A percentile compares a stretch with the other conserved stretches of the same genome.
These are phyloP conservation scores for Paraescarpia echinospica DNA, from an alignment of 1,140 invertebrate species.

Conservation along the genomic window DNA sequence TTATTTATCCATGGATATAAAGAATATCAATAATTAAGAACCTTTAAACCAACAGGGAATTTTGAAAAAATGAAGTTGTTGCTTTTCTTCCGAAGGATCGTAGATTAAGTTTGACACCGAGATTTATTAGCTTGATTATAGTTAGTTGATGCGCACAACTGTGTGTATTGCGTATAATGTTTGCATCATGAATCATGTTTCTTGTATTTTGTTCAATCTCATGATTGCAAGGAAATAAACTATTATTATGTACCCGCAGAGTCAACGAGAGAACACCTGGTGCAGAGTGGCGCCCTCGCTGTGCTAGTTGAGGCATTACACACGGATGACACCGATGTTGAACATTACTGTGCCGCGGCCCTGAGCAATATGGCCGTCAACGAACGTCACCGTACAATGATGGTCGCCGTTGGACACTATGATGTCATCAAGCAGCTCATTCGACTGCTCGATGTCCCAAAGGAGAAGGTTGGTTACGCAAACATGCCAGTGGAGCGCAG, in stretches of 20 bases:
- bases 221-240: too few species aligned
- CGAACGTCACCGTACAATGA: conserved; percentile 47
- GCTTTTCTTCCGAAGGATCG: too few species aligned
- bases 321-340: conserved; percentile 38
- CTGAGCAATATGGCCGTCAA: conserved; percentile 48
- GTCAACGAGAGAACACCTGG: conserved; percentile 43
- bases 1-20: too few species aligned
- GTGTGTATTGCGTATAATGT: not conserved
- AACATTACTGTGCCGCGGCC: conserved; percentile 46
- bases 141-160: too few species aligned
- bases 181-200: too few species aligned
- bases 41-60: too few species aligned
- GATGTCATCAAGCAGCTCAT: conserved; percentile 43
- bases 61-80: too few species aligned
- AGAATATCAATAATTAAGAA: not conserved
- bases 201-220: too few species aligned
- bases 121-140: too few species aligned
- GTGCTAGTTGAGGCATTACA: conserved; percentile 38
- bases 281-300: conserved; percentile 42
- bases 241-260: too few species aligned
- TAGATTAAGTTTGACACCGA: too few species aligned
- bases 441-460: conserved; percentile 34
- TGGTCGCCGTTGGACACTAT: conserved; percentile 46
- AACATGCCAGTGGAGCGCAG: too few species aligned
- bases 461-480: conserved; percentile 37